These are phyloP conservation scores for Opisthograptis luteolata DNA, from an alignment of 2,888 invertebrate genomes.

Conservation along the genomic window DNA sequence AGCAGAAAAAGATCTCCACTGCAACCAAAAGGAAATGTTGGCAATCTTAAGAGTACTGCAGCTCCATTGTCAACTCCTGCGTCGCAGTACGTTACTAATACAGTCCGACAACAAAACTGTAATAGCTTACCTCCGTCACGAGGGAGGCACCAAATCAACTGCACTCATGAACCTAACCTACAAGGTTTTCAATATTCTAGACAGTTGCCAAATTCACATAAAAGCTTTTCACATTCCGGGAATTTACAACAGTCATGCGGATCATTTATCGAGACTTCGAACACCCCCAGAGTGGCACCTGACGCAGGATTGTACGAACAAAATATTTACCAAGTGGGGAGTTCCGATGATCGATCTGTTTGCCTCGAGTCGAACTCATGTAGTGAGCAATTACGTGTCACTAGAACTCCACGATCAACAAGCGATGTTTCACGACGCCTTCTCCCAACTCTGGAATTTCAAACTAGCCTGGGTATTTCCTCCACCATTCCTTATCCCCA, in stretches of 20 bases:
- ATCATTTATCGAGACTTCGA: constrained; percentile 2
- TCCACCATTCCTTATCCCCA: constrained; percentile 34
- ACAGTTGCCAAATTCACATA: neutral
- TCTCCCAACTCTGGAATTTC: constrained; percentile 31
- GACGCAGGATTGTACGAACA: neutral
- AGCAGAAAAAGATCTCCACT: constrained; percentile 7
- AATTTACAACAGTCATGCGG: constrained; percentile 5
- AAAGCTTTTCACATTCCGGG: constrained; percentile 5
- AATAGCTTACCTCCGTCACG: constrained; percentile 5
- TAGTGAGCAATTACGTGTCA: constrained; percentile 32
- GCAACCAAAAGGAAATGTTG: constrained; percentile 13
- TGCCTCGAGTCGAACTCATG: constrained; percentile 35
- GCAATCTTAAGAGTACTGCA: constrained; percentile 1
- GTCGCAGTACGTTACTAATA: neutral
- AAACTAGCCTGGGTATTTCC: constrained; percentile 40
- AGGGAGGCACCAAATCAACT: constrained; percentile 6
- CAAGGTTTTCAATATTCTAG: neutral
- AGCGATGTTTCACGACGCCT: constrained; percentile 35
- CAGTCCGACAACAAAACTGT: constrained; percentile 14
- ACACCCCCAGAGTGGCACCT: constrained; percentile 9
- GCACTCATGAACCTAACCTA: neutral
- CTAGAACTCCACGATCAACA: constrained; percentile 27
- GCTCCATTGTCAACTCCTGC: neutral
- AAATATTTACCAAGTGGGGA: constrained; percentile 5
- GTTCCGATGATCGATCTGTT: constrained; percentile 36